Percentiles rank a stretch among this genome's conserved stretches.
Conservation (phyloP, 1,140 invertebrate species). For the Mamestra configurata region DNA sequence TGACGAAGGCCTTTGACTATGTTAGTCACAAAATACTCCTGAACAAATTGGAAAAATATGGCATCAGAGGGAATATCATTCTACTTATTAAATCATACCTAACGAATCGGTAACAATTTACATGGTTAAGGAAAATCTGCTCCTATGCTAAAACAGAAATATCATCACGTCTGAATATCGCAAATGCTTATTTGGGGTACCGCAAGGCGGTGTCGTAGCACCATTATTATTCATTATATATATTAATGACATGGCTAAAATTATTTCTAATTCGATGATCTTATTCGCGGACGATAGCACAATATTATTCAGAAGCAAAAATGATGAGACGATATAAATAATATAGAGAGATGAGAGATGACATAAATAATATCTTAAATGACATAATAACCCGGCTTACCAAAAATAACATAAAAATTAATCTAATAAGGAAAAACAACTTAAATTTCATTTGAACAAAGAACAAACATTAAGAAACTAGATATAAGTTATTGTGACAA, state of each 20-base stretch:
- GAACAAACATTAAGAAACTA: neutral
- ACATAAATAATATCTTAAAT: neutral
- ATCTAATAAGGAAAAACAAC: neutral
- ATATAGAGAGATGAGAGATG: too few species aligned
- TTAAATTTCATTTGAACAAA: neutral
- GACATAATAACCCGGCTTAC: neutral
- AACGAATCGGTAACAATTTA: too few species aligned
- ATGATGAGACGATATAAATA: neutral
- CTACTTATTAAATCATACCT: too few species aligned
- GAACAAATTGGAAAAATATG: too few species aligned
- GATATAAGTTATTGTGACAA: neutral
- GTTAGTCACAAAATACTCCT: too few species aligned
- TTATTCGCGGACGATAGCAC: slow-evolving; percentile 2
- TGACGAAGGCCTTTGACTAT: too few species aligned
- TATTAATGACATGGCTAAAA: neutral
- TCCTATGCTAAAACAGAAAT: neutral
- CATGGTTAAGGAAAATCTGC: too few species aligned
- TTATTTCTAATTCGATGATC: neutral
- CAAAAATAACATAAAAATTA: neutral
- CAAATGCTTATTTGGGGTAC: neutral
- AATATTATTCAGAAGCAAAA: neutral
- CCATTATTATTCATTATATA: neutral
- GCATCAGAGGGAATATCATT: too few species aligned
- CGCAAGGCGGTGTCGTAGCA: neutral
- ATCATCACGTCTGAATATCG: neutral